These are phyloP conservation scores for Ornithoptera priamus DNA, from an alignment of 2,888 invertebrate species.

Conservation along the genomic window DNA sequence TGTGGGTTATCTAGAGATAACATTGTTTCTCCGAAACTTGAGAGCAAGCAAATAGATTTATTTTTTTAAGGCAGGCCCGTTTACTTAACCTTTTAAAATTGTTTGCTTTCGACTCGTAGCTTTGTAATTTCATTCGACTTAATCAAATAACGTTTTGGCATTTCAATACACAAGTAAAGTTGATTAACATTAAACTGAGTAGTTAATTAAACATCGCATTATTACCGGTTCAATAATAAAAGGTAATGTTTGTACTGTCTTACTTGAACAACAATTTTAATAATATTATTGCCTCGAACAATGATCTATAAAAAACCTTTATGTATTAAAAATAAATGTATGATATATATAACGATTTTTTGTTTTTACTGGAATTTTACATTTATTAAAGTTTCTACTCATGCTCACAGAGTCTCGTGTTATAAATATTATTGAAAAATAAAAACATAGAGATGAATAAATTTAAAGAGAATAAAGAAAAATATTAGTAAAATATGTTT, in stretches of 20 bases:
- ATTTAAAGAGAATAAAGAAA: neutral
- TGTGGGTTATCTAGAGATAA: conserved; percentile 15
- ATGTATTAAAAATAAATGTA: too few relatives aligned
- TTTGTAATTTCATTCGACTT: neutral
- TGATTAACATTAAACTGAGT: neutral
- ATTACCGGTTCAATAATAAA: too few relatives aligned
- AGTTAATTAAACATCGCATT: neutral
- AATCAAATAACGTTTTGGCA: neutral
- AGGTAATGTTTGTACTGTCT: too few relatives aligned
- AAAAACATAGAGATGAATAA: neutral
- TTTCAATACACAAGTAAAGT: neutral
- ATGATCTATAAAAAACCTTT: too few relatives aligned
- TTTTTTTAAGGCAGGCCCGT: neutral
- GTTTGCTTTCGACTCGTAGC: neutral
- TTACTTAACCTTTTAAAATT: neutral
- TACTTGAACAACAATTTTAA: too few relatives aligned
- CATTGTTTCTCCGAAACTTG: conserved; percentile 5
- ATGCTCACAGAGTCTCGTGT: too few relatives aligned
- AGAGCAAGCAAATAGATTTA: conserved; percentile 3
- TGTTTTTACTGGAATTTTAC: too few relatives aligned
- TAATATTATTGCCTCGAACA: too few relatives aligned
- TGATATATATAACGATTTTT: too few relatives aligned
- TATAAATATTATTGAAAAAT: too few relatives aligned
- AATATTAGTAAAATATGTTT: neutral
- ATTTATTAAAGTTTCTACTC: too few relatives aligned